Conservation (phyloP, 2,888 invertebrate species). For the Erebia palarica region DNA sequence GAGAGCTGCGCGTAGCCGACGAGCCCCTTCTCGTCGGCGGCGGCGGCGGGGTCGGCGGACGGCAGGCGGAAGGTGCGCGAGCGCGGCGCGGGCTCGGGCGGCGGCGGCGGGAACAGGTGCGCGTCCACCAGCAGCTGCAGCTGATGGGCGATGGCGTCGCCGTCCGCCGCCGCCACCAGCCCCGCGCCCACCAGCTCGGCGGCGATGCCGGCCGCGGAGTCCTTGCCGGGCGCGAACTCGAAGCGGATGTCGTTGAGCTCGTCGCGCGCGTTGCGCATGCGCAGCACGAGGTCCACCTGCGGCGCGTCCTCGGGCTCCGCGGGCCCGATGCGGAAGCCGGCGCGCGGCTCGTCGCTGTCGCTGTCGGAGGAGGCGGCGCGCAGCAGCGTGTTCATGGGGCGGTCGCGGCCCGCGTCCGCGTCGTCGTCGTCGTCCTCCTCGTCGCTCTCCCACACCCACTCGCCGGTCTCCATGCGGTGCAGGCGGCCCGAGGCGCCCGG, state of each 20-base stretch:
- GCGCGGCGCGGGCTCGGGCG: conserved; percentile 77
- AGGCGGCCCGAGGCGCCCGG: conserved; percentile 93
- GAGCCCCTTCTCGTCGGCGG: conserved; percentile 96
- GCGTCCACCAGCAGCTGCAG: conserved; percentile 93
- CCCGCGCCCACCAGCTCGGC: conserved; percentile 98
- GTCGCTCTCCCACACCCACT: conserved; percentile 99
- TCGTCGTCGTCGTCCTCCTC: conserved; percentile 88
- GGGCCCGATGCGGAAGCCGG: conserved; percentile 68
- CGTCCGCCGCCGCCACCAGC: conserved; percentile 95
- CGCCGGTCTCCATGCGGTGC: conserved; percentile 97
- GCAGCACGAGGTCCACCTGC: conserved; percentile 92
- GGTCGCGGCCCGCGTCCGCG: conserved; percentile 78
- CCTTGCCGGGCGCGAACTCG: conserved; percentile 96
- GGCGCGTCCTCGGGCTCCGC: conserved; percentile 61
- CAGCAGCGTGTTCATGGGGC: conserved; percentile 84
- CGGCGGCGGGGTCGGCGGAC: conserved; percentile 81
- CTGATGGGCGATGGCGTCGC: conserved; percentile 95
- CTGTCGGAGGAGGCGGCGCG: conserved; percentile 84
- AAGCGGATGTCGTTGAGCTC: conserved; percentile 99
- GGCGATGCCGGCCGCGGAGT: conserved; percentile 97
- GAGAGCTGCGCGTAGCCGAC: conserved; percentile 99
- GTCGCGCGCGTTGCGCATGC: conserved; percentile 94
- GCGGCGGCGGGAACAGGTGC: conserved; percentile 65
- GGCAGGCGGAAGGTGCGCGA: conserved; percentile 94
- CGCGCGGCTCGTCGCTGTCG: conserved; percentile 70